Base-by-base conservation (phyloP, 2,113 vertebrate species). In the Leucosticte australis region DNA sequence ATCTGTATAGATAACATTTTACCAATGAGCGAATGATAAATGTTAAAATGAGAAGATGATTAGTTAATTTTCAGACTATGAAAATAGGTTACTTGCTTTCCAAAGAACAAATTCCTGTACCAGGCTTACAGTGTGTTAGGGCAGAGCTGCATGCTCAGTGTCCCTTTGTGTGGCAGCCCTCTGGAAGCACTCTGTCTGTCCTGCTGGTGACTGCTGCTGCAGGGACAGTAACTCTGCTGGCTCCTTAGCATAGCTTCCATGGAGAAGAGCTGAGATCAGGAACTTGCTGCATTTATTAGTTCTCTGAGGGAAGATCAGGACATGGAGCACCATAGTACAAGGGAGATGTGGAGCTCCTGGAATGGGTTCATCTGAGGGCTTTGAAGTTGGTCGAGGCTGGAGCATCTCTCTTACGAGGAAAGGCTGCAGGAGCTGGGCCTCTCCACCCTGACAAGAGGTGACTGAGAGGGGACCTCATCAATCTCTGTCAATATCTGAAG, bases 21-120 rank as follows among this genome's bases (percentile, higher is more conserved):
- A 87, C 60, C 52, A 86, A 46, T 24, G 41, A 91, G 5, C 35
- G 21, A 82, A 92, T 53, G 92, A 95, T 69, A 96, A 93, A 39
- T 92, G 33, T 7, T 94, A 94, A 94, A 94, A 14, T 24, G 55
- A 94, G 53, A 94, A 79, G 84, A 52, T 49, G 44, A 60, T n/a
- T 39, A 33, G n/a, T 18, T 46, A 1, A 42, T 46, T 74, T 47
- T 73, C 30, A 59, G 50, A 50, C 5, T 47, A 12, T 18, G 11
- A 50, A 57, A 84, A 50, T 5, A 47, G 35, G 24, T 27, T 60
- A 27, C 31, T 69, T 83, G 15, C 7, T 69, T 79, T 59, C 28
- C 19, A 46, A 83, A 59, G 15, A 30, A 23, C 10, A 55, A 78
- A 55, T 55, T 57, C 7, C 13, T 84, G 11, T 41, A 31, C 4